phyloP scores from a whole-genome alignment of 2,113 vertebrate genomes.

The Silurus glanis region DNA sequence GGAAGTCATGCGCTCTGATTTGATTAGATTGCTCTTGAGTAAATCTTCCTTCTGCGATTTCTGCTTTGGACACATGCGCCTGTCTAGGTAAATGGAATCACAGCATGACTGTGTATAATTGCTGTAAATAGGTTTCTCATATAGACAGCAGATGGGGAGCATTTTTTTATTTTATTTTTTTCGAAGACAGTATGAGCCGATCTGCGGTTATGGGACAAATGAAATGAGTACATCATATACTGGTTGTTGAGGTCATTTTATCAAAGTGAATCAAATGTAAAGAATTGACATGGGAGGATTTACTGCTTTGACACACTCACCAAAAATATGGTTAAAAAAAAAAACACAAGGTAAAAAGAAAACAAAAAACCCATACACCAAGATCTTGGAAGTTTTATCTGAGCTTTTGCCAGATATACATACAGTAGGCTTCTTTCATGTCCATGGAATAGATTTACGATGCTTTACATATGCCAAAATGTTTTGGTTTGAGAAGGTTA shows the following conservation, averaged over 20 bases:
- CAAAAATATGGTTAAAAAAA: not conserved
- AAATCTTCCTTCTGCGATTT: slow-evolving; percentile 58
- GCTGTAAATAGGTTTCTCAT: slow-evolving; percentile 26
- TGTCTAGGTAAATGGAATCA: slow-evolving; percentile 46
- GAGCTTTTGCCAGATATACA: not conserved
- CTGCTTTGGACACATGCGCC: slow-evolving; percentile 37
- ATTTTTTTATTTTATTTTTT: slow-evolving; percentile 5
- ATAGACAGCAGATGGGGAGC: slow-evolving; percentile 29
- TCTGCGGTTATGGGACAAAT: not conserved
- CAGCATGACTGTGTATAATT: slow-evolving; percentile 32
- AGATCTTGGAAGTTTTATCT: not conserved
- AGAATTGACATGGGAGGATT: slow-evolving; percentile 12
- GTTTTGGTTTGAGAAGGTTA: not conserved
- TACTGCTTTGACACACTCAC: not conserved
- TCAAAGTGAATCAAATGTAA: not conserved
- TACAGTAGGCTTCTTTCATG: not conserved
- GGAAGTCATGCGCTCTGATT: slow-evolving; percentile 66
- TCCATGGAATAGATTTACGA: not conserved
- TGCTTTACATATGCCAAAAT: not conserved
- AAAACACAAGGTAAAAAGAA: not conserved
- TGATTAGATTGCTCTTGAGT: slow-evolving; percentile 56
- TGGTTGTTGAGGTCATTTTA: not conserved
- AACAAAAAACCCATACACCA: not conserved
- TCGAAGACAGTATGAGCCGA: not conserved
- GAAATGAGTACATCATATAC: not conserved